Percentiles rank a stretch among this genome's conserved stretches.
phyloP scores from a whole-genome alignment of 2,888 invertebrate genomes.

The Cephonodes hylas region DNA sequence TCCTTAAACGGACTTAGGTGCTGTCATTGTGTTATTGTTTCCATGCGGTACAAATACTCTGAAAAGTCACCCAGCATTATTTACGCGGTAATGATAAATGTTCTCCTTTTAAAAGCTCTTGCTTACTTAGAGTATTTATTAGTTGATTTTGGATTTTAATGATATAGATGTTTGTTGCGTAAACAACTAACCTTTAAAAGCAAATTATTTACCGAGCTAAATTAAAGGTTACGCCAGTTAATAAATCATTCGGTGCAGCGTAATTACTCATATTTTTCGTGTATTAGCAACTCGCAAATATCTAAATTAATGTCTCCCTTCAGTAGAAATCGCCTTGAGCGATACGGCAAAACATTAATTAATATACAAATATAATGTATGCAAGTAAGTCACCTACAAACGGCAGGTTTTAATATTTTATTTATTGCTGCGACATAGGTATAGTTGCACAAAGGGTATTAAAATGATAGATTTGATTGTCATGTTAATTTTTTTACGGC shows the following conservation, averaged over 20 bases:
- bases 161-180: neutral
- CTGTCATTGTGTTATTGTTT: neutral
- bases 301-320: neutral
- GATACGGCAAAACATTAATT: slow-evolving; percentile 33
- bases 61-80: neutral
- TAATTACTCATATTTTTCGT: neutral
- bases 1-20: neutral
- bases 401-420: slow-evolving; percentile 1
- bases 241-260: neutral
- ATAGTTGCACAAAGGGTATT: neutral
- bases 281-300: neutral
- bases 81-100: neutral
- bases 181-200: neutral
- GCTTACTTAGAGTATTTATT: neutral
- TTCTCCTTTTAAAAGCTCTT: neutral
- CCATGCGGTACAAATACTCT: neutral
- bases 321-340: slow-evolving; percentile 22
- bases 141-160: neutral
- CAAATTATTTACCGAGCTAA: neutral
- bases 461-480: neutral
- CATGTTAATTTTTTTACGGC: too few relatives aligned
- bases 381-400: slow-evolving; percentile 35
- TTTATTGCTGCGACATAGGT: neutral
- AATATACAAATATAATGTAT: slow-evolving; percentile 31
- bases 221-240: neutral